A percentile compares a stretch with the other conserved stretches of the same genome.
These are phyloP conservation scores for Dryas iulia DNA, from an alignment of 1,140 invertebrate genomes.

Conservation along the genomic window DNA sequence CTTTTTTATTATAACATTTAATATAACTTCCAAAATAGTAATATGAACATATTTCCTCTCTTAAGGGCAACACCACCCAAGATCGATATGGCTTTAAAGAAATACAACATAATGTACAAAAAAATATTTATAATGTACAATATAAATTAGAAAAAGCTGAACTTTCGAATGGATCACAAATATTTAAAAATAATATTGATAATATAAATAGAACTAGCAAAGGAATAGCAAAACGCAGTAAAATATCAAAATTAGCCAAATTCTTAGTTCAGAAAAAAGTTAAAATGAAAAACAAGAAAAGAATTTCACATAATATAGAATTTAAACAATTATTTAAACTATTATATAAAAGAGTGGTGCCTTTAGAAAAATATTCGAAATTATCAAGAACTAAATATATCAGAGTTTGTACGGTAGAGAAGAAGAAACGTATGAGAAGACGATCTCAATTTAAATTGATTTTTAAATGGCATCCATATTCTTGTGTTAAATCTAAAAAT, in stretches of 20 bases:
- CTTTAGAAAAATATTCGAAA: not conserved
- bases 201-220: not conserved
- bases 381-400: not conserved
- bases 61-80: not conserved
- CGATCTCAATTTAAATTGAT: not conserved
- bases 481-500: not conserved
- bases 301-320: not conserved
- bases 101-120: not conserved
- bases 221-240: not conserved
- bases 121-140: not conserved
- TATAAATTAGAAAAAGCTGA: not conserved
- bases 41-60: not conserved
- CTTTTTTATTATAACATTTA: too few species aligned
- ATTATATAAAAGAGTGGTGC: not conserved
- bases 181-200: not conserved
- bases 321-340: not conserved
- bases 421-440: not conserved
- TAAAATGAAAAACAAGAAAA: not conserved
- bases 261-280: not conserved
- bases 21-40: not conserved
- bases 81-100: not conserved
- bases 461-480: not conserved
- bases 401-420: not conserved
- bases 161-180: not conserved
- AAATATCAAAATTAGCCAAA: not conserved